A percentile compares a stretch with the other conserved stretches of the same genome.
These are phyloP conservation scores for Sebastes steindachneri DNA, from an alignment of 2,797 vertebrate species.

Conservation along the genomic window DNA sequence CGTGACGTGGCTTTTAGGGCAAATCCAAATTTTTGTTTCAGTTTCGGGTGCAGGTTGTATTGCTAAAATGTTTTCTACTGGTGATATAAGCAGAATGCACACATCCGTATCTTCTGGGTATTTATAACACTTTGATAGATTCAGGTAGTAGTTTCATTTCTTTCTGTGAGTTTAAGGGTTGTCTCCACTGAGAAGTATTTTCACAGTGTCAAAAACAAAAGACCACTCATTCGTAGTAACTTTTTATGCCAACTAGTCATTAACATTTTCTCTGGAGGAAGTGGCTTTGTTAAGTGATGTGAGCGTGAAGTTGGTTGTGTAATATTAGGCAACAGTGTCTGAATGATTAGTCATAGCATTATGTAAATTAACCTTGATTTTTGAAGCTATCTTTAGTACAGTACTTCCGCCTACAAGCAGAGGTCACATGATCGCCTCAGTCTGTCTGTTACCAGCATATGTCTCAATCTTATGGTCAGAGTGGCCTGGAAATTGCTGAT, in stretches of 20 bases:
- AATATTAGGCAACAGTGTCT: not conserved
- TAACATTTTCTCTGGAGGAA: slow-evolving; percentile 6
- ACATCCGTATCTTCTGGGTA: not conserved
- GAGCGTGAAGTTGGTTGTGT: not conserved
- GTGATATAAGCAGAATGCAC: not conserved
- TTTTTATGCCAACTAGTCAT: not conserved
- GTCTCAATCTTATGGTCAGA: not conserved
- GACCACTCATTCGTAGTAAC: not conserved
- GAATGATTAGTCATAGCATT: slow-evolving; percentile 1
- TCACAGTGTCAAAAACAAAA: not conserved
- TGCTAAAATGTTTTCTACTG: not conserved
- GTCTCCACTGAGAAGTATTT: not conserved
- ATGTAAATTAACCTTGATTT: slow-evolving; percentile 1
- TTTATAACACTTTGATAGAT: not conserved
- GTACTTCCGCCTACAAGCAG: not conserved
- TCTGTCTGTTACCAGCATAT: not conserved
- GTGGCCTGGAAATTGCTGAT: not conserved
- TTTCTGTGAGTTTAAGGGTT: not conserved
- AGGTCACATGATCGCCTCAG: not conserved
- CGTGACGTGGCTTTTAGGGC: not conserved
- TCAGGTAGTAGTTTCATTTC: not conserved
- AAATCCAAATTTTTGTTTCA: not conserved
- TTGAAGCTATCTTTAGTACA: not conserved
- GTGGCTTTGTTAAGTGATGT: not conserved
- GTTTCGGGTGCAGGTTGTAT: not conserved